These are phyloP conservation scores for Lampropteryx suffumata DNA, from an alignment of 2,888 invertebrate genomes.

Conservation along the genomic window DNA sequence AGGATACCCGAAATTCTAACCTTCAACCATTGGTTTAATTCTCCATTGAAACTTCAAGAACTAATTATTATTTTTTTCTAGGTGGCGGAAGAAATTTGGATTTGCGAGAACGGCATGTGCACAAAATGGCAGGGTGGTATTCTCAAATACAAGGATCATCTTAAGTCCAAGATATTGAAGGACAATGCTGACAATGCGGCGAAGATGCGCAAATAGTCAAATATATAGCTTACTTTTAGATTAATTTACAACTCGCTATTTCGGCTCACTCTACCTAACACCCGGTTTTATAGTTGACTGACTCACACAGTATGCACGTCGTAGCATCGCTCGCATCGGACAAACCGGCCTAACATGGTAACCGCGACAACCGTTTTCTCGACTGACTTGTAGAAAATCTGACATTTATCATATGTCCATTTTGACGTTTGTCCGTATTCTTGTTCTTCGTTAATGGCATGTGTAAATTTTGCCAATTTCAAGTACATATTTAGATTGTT, in stretches of 20 bases:
- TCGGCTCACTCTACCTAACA: slow-evolving; percentile 32
- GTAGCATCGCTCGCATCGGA: too few species aligned
- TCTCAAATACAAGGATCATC: slow-evolving; percentile 96
- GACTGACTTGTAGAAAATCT: too few species aligned
- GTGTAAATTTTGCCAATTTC: too few species aligned
- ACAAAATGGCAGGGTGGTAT: slow-evolving; percentile 99
- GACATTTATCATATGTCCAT: too few species aligned
- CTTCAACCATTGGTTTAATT: too few species aligned
- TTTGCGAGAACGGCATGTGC: slow-evolving; percentile 97
- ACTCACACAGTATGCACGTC: too few species aligned
- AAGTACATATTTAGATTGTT: too few species aligned
- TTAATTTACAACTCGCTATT: slow-evolving; percentile 35
- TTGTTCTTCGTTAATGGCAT: too few species aligned
- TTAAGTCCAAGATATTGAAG: slow-evolving; percentile 93
- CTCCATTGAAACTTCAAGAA: background rate
- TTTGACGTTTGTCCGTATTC: too few species aligned
- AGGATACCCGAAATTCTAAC: too few species aligned
- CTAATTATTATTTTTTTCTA: slow-evolving; percentile 53
- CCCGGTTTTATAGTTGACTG: slow-evolving; percentile 24
- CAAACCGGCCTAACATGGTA: too few species aligned
- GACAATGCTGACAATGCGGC: slow-evolving; percentile 83
- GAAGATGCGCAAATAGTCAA: slow-evolving; percentile 70
- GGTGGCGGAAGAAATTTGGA: slow-evolving; percentile 99
- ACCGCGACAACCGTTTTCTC: too few species aligned
- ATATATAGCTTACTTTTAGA: slow-evolving; percentile 35